These are phyloP conservation scores for Pavo muticus DNA, from an alignment of 2,113 vertebrate genomes.

Conservation along the genomic window DNA sequence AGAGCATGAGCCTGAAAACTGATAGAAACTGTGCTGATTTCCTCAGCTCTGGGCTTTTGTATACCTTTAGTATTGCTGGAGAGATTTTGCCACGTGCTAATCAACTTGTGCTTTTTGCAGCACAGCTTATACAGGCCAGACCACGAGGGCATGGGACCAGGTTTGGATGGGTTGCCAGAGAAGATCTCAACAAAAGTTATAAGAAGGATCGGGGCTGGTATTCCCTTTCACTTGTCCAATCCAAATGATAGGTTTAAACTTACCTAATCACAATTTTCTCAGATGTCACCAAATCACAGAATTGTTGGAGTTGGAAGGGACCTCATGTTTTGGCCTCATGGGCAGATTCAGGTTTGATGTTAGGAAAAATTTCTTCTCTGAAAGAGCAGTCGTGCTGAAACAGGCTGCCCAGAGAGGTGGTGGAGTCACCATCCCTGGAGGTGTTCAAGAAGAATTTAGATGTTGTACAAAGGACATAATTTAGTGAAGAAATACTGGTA, in stretches of 20 bases:
- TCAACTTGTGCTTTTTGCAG: neutral
- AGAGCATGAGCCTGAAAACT: neutral
- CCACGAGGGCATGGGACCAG: neutral
- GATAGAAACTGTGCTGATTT: neutral
- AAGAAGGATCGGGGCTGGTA: neutral
- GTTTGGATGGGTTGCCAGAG: neutral
- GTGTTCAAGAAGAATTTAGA: too few species aligned
- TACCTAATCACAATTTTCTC: neutral
- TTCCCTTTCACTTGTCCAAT: neutral
- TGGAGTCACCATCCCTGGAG: too few species aligned
- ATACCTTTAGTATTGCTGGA: neutral
- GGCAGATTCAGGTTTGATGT: too few species aligned
- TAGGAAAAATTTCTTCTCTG: too few species aligned
- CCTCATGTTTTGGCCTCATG: too few species aligned
- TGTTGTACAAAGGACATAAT: too few species aligned
- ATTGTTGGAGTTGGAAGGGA: too few species aligned
- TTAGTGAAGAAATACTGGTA: too few species aligned
- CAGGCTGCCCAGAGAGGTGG: too few species aligned
- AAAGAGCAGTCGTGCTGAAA: too few species aligned
- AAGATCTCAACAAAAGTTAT: neutral
- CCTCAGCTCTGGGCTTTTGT: neutral
- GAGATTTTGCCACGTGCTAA: neutral
- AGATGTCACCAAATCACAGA: too few species aligned
- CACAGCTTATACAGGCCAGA: rapidly evolving
- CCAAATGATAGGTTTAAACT: neutral